Base-by-base conservation (phyloP, 2,888 invertebrate genomes). In the Lottia scabra region DNA sequence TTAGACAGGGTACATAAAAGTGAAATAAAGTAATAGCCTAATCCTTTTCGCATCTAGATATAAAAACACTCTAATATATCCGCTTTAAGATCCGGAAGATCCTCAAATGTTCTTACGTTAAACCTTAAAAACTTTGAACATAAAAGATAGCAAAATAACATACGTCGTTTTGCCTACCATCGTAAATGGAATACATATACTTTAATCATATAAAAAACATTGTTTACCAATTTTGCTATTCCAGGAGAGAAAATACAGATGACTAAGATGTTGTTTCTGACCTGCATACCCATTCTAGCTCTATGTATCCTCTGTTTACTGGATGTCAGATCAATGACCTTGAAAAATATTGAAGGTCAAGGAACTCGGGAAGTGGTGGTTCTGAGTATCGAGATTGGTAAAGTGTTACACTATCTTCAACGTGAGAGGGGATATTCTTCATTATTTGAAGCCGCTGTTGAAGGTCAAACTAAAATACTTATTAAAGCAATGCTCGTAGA, bases 381-480 rank as follows among this genome's bases (percentile, higher is more conserved):
- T 15, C 69, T 80, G 38, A 80, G 80, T 67, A 79, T 74, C 0
- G 73, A 80, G 67, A 72, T 81, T 6, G 82, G 81, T 0, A 72
- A 70, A 56, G 65, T 80, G 12, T 69, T 77, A 13, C 77, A 77
- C 46, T 78, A 78, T 44, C 74, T 86, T 19, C 87, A 87, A 75
- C 70, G 80, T 27, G 87, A 87, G 71, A 75, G 87, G 16, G 86
- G 85, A 64, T 82, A 83, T 71, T 85, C 84, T 19, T 83, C 85
- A 65, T 79, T 87, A 63, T 83, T 86, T 71, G 76, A 83, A 19
- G 84, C 82, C 72, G 80, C 80, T 38, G 81, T 82, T 46, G 75
- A 78, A 48, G 68, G 70, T 64, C 83, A 82, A 46, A 84, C 85
- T 3, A 63, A 70, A 67, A 62, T 70, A 4, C 70, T 75, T n/a